Evolutionary conservation across 2,888 invertebrate genomes (phyloP), one percentile per base, ranked within the genome.

Genomic region (Timema podura): DNA sequence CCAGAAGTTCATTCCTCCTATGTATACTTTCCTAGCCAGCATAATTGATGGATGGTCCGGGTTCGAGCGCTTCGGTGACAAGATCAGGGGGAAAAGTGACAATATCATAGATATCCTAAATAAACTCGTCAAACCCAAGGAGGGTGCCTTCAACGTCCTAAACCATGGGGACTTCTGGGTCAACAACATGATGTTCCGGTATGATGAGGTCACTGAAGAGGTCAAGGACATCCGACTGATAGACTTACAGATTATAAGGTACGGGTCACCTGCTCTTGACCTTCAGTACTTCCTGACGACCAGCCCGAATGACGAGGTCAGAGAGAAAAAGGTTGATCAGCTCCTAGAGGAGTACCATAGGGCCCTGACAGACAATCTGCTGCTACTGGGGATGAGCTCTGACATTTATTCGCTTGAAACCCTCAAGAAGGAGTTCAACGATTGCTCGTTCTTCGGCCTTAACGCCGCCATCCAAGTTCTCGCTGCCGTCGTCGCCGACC

Each of bases 401-500:
- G 45, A 10, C 0, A 13, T 46, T 16, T 49, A 69, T 30, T 74
- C 74, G n/a, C 30, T 76, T 45, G 72, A 74, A 16, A 74, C 73
- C 66, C 68, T 78, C 54, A 71, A 73, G 15, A 67, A 74, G 15
- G 77, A 78, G 54, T 76, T 76, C 67, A 68, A 75, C 30, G 71
- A 70, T 15, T 71, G 74, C 67, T 64, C 72, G 10, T 46, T 71
- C 54, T 77, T 74, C 66, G 77, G 76, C 46, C 73, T 76, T 45
- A 67, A 75, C 6, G 71, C 73, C 46, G 71, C 74, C 6, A 71
- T 74, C 61, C 70, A 71, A 54, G 72, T 75, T 10, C 66, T 77
- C 10, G 73, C 76, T 8, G 57, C 75, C 45, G 72, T 76, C 65
- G 71, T 76, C 57, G 71, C 75, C 5, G 69, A 71, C 9, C 72